Evolutionary conservation across 2,797 vertebrate species (phyloP).

Genomic region (Garrulus glandarius): DNA sequence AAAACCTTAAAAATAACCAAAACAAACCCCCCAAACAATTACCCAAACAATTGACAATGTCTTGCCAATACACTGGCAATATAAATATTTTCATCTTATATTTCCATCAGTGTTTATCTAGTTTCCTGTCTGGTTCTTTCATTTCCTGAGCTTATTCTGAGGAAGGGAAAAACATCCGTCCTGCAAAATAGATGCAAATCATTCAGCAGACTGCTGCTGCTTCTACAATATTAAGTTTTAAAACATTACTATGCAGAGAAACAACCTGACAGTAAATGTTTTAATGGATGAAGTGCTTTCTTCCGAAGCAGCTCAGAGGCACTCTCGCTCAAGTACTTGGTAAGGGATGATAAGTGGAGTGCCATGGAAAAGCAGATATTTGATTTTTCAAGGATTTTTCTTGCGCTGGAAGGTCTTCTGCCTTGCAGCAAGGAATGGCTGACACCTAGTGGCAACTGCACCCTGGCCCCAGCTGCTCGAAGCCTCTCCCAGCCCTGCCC

Average conservation of each 20-base stretch:
- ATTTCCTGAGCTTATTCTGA: conserved; percentile 75
- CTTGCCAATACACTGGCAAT: background rate
- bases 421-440: conserved; percentile 25
- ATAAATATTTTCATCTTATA: conserved; percentile 55
- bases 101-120: conserved; percentile 68
- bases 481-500: accelerated
- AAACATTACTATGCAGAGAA: background rate
- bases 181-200: conserved; percentile 65
- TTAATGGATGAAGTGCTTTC: background rate
- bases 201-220: conserved; percentile 38
- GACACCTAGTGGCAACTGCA: conserved; percentile 68
- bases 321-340: background rate
- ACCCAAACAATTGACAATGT: background rate
- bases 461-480: background rate
- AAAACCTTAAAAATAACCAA: background rate
- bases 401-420: background rate
- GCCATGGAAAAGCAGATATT: background rate
- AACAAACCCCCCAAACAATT: background rate
- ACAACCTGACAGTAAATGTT: background rate
- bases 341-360: background rate
- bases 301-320: background rate
- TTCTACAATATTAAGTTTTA: background rate
- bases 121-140: conserved; percentile 74
- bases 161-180: conserved; percentile 72
- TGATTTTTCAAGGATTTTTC: background rate